Evolutionary conservation across 2,113 vertebrate genomes (phyloP).

Genomic region (Salvelinus namaycush): DNA sequence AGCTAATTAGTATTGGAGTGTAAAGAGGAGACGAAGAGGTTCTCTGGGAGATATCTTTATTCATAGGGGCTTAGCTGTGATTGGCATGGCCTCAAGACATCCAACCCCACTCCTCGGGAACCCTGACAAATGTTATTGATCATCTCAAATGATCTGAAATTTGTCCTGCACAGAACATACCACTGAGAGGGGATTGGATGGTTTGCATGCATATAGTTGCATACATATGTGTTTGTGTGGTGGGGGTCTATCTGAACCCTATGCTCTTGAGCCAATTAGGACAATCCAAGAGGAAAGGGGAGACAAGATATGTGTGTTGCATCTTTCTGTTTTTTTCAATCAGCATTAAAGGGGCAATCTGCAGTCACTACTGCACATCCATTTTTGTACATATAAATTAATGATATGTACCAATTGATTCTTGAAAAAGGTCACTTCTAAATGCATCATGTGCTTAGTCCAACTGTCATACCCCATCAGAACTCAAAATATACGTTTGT

Average conservation of each 20-base stretch:
- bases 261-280: conserved; percentile 42
- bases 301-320: conserved; percentile 19
- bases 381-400: too few species aligned
- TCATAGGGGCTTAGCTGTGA: conserved; percentile 66
- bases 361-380: too few species aligned
- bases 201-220: conserved; percentile 8
- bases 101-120: conserved; percentile 55
- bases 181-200: conserved; percentile 32
- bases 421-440: too few species aligned
- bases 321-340: neutral
- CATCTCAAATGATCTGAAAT: conserved; percentile 64
- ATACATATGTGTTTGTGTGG: conserved; percentile 16
- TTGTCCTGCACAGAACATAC: conserved; percentile 35
- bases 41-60: conserved; percentile 66
- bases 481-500: too few species aligned
- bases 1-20: conserved; percentile 59
- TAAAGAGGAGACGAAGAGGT: conserved; percentile 30
- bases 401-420: too few species aligned
- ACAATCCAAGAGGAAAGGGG: neutral
- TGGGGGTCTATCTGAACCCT: conserved; percentile 43
- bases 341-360: neutral
- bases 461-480: too few species aligned
- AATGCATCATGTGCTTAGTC: too few species aligned
- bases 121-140: conserved; percentile 71
- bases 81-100: conserved; percentile 68